A percentile compares a stretch with the other conserved stretches of the same genome.
phyloP scores from a whole-genome alignment of 2,888 invertebrate species.

The Dryadula phaetusa region DNA sequence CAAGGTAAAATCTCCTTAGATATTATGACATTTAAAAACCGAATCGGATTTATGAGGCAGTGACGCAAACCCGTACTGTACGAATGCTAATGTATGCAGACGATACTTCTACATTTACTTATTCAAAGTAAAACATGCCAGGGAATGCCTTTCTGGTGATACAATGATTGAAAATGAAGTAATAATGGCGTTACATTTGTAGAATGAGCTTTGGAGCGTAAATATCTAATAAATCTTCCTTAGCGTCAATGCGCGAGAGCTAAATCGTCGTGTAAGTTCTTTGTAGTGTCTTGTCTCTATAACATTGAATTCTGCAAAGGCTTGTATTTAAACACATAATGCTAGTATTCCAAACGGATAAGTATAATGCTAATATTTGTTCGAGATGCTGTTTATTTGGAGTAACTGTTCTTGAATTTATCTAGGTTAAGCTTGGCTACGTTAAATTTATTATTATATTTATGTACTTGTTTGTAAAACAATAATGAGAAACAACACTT shows the following conservation, averaged over 20 bases:
- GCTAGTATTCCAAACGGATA: neutral
- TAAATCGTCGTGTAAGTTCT: conserved; percentile 21
- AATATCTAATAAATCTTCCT: conserved; percentile 38
- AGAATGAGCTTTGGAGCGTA: conserved; percentile 34
- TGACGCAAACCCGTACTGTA: conserved; percentile 38
- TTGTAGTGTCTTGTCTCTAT: conserved; percentile 22
- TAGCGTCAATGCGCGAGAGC: conserved; percentile 30
- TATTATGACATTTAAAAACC: conserved; percentile 34
- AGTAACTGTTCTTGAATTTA: neutral
- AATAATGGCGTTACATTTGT: conserved; percentile 44
- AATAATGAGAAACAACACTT: neutral
- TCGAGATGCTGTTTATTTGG: neutral
- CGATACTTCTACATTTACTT: conserved; percentile 34
- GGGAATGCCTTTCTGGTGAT: conserved; percentile 30
- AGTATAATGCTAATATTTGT: neutral
- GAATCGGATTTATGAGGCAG: conserved; percentile 29
- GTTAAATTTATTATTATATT: neutral
- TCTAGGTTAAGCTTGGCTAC: neutral
- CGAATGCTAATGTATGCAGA: conserved; percentile 36
- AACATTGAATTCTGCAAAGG: conserved; percentile 25
- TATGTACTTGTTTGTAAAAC: neutral
- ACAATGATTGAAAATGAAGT: conserved; percentile 42
- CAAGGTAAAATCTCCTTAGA: conserved; percentile 9
- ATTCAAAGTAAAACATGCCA: conserved; percentile 29
- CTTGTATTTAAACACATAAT: conserved; percentile 11